Evolutionary conservation across 2,888 invertebrate genomes (phyloP), one percentile per base, ranked within the genome.

Genomic region (Subacronicta megacephala): DNA sequence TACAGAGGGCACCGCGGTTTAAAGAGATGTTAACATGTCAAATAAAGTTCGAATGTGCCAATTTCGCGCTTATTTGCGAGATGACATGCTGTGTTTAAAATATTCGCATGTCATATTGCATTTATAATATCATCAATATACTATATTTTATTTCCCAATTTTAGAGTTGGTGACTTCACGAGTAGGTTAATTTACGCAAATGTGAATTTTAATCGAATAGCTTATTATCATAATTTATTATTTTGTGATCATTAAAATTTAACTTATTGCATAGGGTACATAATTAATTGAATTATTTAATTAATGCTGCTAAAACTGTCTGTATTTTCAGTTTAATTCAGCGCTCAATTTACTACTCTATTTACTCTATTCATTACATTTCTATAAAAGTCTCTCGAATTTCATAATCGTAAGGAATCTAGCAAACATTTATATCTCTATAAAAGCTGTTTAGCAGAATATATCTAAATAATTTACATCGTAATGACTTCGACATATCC

Each of bases 1-100:
- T 67, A 62, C 57, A 52, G 70, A 61, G 55, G 41, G 64, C 26
- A 52, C 33, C 49, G 44, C 41, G 15, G 42, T 56, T 80, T 81
- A 84, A 86, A 83, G 77, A 84, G 82, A 83, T 83, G 85, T 86
- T 78, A 80, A 79, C 75, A 82, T 52, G 80, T 82, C 82, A 84
- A 87, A 80, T 80, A 80, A 80, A 82, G 77, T 75, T 78, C 64
- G 69, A 65, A 77, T 72, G 72, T 78, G 84, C 83, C 76, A 85
- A 85, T 81, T 79, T 73, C 53, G 66, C 61, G 71, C 78, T 78
- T 87, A 80, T 85, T 88, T 81, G 84, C 77, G 66, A 55, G 72
- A 69, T 61, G 56, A 47, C 83, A 83, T 75, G 82, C 85, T 78
- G 84, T 33, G 77, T 74, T 74, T 58, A 77, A 75, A 67, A 80